phyloP scores from a whole-genome alignment of 2,888 invertebrate species.

The Leistus spinibarbis region DNA sequence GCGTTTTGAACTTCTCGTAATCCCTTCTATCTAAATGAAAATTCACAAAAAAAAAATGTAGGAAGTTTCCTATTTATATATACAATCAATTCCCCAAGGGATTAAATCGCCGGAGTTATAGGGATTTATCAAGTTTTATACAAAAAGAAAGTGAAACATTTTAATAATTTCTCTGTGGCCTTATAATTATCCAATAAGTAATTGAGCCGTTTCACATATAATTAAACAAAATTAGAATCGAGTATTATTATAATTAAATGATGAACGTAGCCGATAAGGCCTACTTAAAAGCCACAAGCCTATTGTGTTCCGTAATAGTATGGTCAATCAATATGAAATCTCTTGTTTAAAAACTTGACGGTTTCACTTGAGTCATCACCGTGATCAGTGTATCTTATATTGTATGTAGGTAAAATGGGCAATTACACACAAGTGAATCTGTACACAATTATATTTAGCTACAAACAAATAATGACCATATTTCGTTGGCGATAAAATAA shows the following conservation, averaged over 20 bases:
- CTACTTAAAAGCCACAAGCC: neutral
- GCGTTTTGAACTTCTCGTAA: no score
- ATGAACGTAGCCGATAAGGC: neutral
- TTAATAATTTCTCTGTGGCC: neutral
- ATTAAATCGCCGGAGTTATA: no score
- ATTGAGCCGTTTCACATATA: slow-evolving; percentile 19
- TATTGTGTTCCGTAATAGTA: neutral
- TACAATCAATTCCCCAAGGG: no score
- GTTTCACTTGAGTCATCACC: neutral
- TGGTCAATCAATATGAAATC: neutral
- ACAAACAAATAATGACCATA: neutral
- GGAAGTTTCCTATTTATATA: no score
- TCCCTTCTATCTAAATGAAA: no score
- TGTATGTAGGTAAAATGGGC: neutral
- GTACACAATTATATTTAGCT: neutral
- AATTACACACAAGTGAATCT: neutral
- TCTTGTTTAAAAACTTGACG: neutral
- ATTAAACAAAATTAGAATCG: slow-evolving; percentile 27
- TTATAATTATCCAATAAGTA: neutral
- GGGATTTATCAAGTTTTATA: no score
- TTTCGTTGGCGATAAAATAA: neutral
- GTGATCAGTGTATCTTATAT: neutral
- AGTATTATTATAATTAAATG: slow-evolving; percentile 28
- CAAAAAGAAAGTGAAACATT: neutral
- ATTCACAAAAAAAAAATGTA: no score